Evolutionary conservation across 2,888 invertebrate genomes (phyloP), one percentile per base, ranked within the genome.

Genomic region (Synanthedon tipuliformis): DNA sequence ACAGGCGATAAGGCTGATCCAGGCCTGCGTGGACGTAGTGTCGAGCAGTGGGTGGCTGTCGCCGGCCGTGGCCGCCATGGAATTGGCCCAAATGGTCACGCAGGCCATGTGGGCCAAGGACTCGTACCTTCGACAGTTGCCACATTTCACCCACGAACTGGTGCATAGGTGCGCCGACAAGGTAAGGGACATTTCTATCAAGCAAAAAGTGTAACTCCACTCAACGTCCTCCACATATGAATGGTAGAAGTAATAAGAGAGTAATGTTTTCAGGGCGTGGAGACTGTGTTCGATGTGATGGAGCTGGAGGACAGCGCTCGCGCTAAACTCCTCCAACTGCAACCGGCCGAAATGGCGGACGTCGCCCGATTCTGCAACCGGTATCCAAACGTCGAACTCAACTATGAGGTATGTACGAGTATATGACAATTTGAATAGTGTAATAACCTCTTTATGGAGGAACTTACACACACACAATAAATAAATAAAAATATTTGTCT

Each of bases 101-200:
- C 99, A 99, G 83, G 99, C 99, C 10, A 98, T 99, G 98, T 99
- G 99, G 98, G 96, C 95, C 68, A 98, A 98, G 80, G 99, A 99
- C 84, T 96, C 97, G 0, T 98, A 98, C 73, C 89, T 99, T 57
- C 94, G 98, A 57, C 99, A 99, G 73, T 82, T 99, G 73, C 99
- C 99, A 2, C 98, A 99, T 84, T 99, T 99, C 78, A 93, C 91
- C 3, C 73, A 89, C 0, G 98, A 97, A 0, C 92, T 96, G 54
- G 93, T 99, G 60, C 95, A 96, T 70, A 89, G 97, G 5, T 98
- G 98, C 72, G 90, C 94, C 0, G 98, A 97, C 16, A 96, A 97
- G 90, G 93, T 93, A 27, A 27, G 1, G 27, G 5, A 27, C 7
- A 7, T 27, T 5, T 27, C 7, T n/a, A n/a, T n/a, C n/a, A n/a